Percentiles rank a stretch among this genome's conserved stretches.
phyloP scores from a whole-genome alignment of 2,797 vertebrate genomes.

The Spinibarbus caldwelli region DNA sequence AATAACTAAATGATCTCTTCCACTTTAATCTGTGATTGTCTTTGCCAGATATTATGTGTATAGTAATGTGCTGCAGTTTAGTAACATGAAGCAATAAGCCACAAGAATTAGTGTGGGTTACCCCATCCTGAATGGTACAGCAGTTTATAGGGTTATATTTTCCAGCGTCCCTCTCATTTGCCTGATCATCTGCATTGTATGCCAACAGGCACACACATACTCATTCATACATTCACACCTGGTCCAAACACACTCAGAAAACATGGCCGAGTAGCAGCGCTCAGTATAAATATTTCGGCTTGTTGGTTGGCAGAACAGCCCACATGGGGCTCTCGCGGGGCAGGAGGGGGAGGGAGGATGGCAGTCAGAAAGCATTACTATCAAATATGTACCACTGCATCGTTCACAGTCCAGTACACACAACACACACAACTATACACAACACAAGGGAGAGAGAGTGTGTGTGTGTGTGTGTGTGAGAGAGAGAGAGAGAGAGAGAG shows the following conservation, averaged over 20 bases:
- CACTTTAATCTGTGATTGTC: background rate
- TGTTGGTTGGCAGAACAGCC: conserved; percentile 59
- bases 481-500: background rate
- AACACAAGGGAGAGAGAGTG: conserved; percentile 24
- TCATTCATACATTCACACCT: conserved; percentile 37
- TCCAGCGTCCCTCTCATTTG: background rate
- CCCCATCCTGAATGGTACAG: background rate
- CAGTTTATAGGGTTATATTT: background rate
- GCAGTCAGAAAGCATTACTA: conserved; percentile 53
- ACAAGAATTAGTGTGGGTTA: background rate
- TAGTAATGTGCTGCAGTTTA: background rate
- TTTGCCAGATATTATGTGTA: background rate
- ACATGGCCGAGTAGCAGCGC: conserved; percentile 7
- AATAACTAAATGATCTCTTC: background rate
- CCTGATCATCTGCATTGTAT: conserved; percentile 11
- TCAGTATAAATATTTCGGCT: conserved; percentile 72
- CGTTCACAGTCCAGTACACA: conserved; percentile 46
- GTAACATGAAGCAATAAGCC: background rate
- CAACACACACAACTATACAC: conserved; percentile 2
- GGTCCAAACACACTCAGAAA: conserved; percentile 33
- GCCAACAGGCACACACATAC: conserved; percentile 34
- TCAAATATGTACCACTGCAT: conserved; percentile 57
- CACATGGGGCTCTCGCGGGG: conserved; percentile 35
- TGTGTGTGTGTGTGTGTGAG: no score
- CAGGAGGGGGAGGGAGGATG: conserved; percentile 4